Evolutionary conservation across 2,113 vertebrate genomes (phyloP), one percentile per base, ranked within the genome.

Genomic region (Oreochromis spilurus): DNA sequence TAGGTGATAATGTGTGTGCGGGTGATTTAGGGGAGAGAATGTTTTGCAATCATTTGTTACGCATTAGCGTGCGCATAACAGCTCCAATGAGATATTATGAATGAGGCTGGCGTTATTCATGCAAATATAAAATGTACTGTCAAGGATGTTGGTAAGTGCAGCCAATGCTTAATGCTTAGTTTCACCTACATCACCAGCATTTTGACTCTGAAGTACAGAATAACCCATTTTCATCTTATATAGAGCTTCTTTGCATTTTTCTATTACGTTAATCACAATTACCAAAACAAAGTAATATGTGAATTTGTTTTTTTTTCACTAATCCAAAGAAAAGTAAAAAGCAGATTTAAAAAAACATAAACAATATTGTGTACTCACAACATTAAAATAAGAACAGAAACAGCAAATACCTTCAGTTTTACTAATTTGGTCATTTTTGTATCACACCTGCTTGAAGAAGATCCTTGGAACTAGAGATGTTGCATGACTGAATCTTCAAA

Each of bases 21-120:
- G 82, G 86, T 82, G 92, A 92, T 43, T 81, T 12, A 90, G 88
- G 75, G 52, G 26, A 90, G 26, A 58, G 29, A 34, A 79, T 4
- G 16, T 62, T 81, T 77, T 14, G 53, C 31, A 60, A 4, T 81
- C 6, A 24, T 77, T 82, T 84, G 43, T 87, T 53, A 85, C 50
- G 57, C 75, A 57, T 79, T 62, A 62, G 21, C 13, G 4, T 57
- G 34, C 2, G 50, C 70, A 79, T 17, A 53, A 72, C 82, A 21
- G 60, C 67, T 87, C 79, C 19, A 81, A 54, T 38, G 82, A 72
- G 79, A 80, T 80, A 82, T 53, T 50, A 67, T 50, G 57, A 31
- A 83, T 72, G 17, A 57, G 1, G 43, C 58, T 84, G 38, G n/a
- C 4, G 43, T 36, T 88, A 78, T 62, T 86, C 57, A 70, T 31